Evolutionary conservation across 2,113 vertebrate species (phyloP), one percentile per base, ranked within the genome.

Genomic region (Zosterops hypoxanthus): DNA sequence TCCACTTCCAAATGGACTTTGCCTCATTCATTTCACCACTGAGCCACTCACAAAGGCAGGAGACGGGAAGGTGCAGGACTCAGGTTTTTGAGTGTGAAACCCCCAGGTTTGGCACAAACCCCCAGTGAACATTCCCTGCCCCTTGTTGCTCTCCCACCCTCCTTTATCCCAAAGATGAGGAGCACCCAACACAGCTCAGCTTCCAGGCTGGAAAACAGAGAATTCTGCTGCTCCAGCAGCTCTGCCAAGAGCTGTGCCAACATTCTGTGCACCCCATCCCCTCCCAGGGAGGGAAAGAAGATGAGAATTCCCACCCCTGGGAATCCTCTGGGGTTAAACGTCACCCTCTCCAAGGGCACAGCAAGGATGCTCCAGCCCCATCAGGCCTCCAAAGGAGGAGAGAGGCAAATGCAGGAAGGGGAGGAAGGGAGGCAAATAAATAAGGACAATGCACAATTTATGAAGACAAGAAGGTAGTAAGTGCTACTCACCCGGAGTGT

Each of bases 381-480:
- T n/a, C 71, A 39, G 0, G 7, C 59, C 42, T 15, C 29, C 21
- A 65, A 17, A 81, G 85, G 5, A 83, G 61, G 39, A 63, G 83
- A 59, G 49, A 86, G 61, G 91, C 46, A 41, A 25, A 25, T 13
- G 89, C 65, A 80, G 78, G 64, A 61, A 36, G 83, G 90, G 86
- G 86, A 65, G 80, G 78, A 91, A 88, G 66, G 85, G 81, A 76
- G 42, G 93, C 87, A 95, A 96, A 97, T 97, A 96, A 96, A 95
- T 95, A 97, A 97, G 91, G 93, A 90, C 91, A 95, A 95, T 91
- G 94, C 87, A 94, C 94, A 96, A 95, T 97, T 97, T 97, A 97
- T 94, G 96, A 92, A 92, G 96, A 97, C 96, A 96, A 96, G 94
- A 55, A 95, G 82, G 94, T 93, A 95, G 94, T 95, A 97, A 97